These are phyloP conservation scores for Drosophila varians DNA, from an alignment of 1,140 invertebrate genomes.

Conservation along the genomic window DNA sequence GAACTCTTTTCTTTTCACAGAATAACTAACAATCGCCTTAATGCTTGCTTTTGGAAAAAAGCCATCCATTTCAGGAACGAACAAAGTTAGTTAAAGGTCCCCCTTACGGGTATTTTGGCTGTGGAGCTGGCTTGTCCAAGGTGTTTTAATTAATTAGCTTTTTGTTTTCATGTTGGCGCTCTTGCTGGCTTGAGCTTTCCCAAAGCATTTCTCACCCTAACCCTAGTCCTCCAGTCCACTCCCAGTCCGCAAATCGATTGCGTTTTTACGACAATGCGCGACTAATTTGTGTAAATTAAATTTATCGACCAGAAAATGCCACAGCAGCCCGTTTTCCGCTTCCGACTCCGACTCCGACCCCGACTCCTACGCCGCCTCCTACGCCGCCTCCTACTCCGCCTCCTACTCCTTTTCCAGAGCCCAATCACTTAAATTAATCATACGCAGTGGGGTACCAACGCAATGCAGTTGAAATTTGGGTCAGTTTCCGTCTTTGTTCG, in stretches of 20 bases:
- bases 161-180: constrained; percentile 75
- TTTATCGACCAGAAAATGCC: constrained; percentile 80
- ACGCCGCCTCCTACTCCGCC: not conserved
- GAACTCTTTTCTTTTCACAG: not conserved
- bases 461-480: constrained; percentile 55
- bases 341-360: not conserved
- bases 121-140: constrained; percentile 32
- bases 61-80: constrained; percentile 22
- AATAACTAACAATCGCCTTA: constrained; percentile 11
- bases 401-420: constrained; percentile 1
- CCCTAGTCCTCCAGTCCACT: not conserved
- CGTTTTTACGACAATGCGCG: constrained; percentile 79
- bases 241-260: constrained; percentile 49
- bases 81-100: constrained; percentile 1
- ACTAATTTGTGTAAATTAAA: constrained; percentile 82
- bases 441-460: constrained; percentile 51
- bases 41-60: constrained; percentile 10
- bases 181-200: constrained; percentile 19
- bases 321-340: constrained; percentile 53
- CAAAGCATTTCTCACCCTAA: constrained; percentile 24
- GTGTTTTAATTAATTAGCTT: constrained; percentile 82
- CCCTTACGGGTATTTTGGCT: not conserved
- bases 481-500: constrained; percentile 27
- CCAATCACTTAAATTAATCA: constrained; percentile 72
- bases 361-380: constrained; percentile 1